A percentile compares a stretch with the other conserved stretches of the same genome.
phyloP scores from a whole-genome alignment of 2,888 invertebrate genomes.

The Coenonympha glycerion region DNA sequence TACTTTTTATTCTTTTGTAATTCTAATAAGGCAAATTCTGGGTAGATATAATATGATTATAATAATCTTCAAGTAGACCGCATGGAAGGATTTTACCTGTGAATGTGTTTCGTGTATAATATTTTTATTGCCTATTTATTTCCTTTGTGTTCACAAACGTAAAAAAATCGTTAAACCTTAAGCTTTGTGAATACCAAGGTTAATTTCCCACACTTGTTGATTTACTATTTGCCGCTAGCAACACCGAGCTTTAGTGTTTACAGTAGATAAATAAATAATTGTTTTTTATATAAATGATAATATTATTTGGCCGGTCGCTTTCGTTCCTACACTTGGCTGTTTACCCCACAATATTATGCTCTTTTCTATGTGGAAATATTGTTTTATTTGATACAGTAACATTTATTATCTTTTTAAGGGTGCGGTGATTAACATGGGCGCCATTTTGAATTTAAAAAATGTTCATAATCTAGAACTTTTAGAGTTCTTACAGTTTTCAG shows the following conservation, averaged over 20 bases:
- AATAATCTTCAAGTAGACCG: too few species aligned
- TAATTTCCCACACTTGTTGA: slow-evolving; percentile 48
- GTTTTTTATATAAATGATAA: slow-evolving; percentile 31
- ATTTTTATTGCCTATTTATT: slow-evolving; percentile 33
- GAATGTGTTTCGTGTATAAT: slow-evolving; percentile 55
- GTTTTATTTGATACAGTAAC: slow-evolving; percentile 24
- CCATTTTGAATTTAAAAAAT: slow-evolving; percentile 5
- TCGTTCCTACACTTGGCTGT: slow-evolving; percentile 62
- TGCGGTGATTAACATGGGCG: slow-evolving; percentile 40
- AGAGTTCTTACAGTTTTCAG: too few species aligned
- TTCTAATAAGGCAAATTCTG: too few species aligned
- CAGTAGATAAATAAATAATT: slow-evolving; percentile 29
- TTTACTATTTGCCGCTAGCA: slow-evolving; percentile 59
- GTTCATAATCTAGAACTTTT: too few species aligned
- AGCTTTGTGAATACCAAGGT: too few species aligned
- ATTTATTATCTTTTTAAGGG: slow-evolving; percentile 34
- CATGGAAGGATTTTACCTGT: slow-evolving; percentile 60
- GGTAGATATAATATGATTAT: too few species aligned
- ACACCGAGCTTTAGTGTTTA: slow-evolving; percentile 41
- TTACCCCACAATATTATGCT: slow-evolving; percentile 52
- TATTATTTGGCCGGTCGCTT: slow-evolving; percentile 71
- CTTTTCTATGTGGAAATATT: slow-evolving; percentile 45
- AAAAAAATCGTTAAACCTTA: too few species aligned
- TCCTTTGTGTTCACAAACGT: too few species aligned
- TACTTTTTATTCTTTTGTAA: too few species aligned